Base-by-base conservation (phyloP, 2,113 vertebrate genomes). In the Semicossyphus pulcher region DNA sequence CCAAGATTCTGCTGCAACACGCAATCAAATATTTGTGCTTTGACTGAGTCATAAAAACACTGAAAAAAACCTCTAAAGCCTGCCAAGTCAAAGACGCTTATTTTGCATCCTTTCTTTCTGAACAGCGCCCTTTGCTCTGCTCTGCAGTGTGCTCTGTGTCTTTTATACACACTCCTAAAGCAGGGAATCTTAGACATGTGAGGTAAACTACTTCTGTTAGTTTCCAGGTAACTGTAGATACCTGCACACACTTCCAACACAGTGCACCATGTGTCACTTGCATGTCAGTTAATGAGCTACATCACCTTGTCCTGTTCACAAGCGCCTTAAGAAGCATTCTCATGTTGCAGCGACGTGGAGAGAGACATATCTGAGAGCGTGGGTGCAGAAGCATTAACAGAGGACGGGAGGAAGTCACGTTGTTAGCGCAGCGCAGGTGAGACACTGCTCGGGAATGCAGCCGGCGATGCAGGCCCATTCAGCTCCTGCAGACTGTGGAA, bases 381-480 rank as follows among this genome's bases (percentile, higher is more conserved):
- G 47, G 57, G 66, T 32, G 60, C 25, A 42, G 57, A 58, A 3
- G 45, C 44, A 77, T 77, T 64, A 36, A 37, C 34, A 44, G 48
- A 68, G 59, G 26, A 49, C 73, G 58, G 25, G 45, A 42, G 44
- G 37, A 25, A 83, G 75, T 67, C 76, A 36, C 6, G 57, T 67
- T 28, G 47, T 18, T 73, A 36, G 3, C 5, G 15, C 76, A 15
- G 63, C 1, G 15, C 90, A 88, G 89, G 86, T 91, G 85, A 89
- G 87, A 61, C 53, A 18, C 41, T 31, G 78, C 67, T 90, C 68
- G 85, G 78, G 83, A 91, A 90, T 90, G 89, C 79, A 47, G 68
- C 54, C 70, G 60, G 10, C 11, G 39, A 89, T 90, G 89, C 89
- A 84, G 89, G 90, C 45, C 68, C 77, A 90, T 91, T 91, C 90